Percentiles rank a stretch among this genome's conserved stretches.
Evolutionary conservation across 1,140 invertebrate species (phyloP).

Genomic region (Neotoxoptera formosana): DNA sequence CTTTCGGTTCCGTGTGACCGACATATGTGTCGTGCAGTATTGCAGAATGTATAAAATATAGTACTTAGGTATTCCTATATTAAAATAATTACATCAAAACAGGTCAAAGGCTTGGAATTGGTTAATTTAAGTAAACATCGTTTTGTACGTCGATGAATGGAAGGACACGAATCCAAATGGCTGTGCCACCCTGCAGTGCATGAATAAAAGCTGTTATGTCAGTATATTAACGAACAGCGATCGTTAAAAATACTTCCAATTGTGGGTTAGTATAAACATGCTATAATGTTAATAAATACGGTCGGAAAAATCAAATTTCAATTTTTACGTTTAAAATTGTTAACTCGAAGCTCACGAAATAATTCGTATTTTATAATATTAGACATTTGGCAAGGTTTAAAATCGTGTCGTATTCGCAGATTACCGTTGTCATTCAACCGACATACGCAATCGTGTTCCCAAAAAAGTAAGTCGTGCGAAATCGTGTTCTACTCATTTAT

Average conservation of each 20-base stretch:
- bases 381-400: background rate
- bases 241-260: background rate
- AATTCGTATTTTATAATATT: background rate
- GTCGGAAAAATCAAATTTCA: background rate
- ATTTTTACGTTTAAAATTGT: background rate
- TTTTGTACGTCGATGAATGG: background rate
- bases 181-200: background rate
- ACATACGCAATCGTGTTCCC: too few relatives aligned
- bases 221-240: background rate
- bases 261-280: background rate
- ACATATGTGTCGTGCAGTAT: too few relatives aligned
- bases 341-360: background rate
- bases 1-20: too few relatives aligned
- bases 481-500: background rate
- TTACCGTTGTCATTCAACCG: too few relatives aligned
- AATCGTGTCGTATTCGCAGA: background rate
- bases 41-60: too few relatives aligned
- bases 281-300: background rate
- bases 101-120: background rate
- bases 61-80: background rate
- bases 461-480: background rate
- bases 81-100: background rate
- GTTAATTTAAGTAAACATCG: background rate
- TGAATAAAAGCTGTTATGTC: background rate
- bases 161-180: background rate